Evolutionary conservation across 2,888 invertebrate species (phyloP).

Genomic region (Diloba caeruleocephala): DNA sequence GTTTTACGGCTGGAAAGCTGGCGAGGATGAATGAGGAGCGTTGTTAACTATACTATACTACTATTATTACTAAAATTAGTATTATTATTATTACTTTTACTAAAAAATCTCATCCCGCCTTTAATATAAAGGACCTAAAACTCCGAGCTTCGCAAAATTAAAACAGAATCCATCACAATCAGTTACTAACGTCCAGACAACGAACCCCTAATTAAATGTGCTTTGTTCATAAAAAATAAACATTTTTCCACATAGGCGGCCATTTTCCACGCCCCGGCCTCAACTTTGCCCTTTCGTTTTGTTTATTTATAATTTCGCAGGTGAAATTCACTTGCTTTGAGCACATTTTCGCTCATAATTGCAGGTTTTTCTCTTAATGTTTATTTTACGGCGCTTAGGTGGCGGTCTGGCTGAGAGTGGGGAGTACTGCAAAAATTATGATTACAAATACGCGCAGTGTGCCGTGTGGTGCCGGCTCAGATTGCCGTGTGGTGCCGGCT

Average conservation of each 20-base stretch:
- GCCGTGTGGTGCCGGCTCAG: no score
- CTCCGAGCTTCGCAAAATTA: constrained; percentile 1
- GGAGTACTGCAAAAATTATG: background rate
- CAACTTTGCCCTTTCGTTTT: constrained; percentile 14
- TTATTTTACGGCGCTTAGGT: background rate
- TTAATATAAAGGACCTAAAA: background rate
- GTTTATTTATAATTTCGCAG: constrained; percentile 29
- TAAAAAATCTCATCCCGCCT: background rate
- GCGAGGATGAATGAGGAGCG: no score
- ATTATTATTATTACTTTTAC: no score
- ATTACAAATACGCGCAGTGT: no score
- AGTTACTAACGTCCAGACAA: constrained; percentile 1
- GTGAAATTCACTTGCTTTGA: constrained; percentile 3
- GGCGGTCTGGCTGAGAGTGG: background rate
- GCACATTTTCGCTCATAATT: constrained; percentile 1
- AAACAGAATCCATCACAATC: constrained; percentile 16
- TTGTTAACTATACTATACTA: no score
- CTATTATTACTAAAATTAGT: background rate
- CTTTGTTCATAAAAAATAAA: constrained; percentile 9
- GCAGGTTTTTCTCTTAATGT: background rate
- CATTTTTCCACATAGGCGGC: constrained; percentile 4
- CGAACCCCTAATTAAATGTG: constrained; percentile 15
- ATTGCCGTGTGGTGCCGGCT: no score
- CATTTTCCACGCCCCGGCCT: constrained; percentile 9
- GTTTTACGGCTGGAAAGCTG: no score